phyloP scores from a whole-genome alignment of 2,113 vertebrate species.

The Meles meles region DNA sequence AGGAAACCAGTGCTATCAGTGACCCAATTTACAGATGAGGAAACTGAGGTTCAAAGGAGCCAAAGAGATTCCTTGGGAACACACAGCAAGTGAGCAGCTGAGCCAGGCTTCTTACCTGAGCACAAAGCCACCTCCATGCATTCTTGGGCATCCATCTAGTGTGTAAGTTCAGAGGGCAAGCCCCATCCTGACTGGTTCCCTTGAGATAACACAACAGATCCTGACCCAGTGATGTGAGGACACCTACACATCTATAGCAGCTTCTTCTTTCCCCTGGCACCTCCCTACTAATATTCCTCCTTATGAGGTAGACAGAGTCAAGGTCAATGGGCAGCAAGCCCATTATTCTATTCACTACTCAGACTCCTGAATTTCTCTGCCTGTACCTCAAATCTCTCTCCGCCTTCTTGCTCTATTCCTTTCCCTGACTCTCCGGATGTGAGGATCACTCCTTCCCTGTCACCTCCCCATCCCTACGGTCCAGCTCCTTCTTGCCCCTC shows the following conservation, averaged over 20 bases:
- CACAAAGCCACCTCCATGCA: background rate
- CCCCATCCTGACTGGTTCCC: background rate
- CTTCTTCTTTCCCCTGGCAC: background rate
- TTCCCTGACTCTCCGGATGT: background rate
- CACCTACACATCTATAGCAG: background rate
- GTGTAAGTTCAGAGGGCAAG: background rate
- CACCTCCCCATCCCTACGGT: background rate
- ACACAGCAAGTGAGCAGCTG: background rate
- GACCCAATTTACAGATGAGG: background rate
- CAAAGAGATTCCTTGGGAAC: background rate
- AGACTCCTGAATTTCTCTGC: background rate
- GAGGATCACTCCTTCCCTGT: background rate
- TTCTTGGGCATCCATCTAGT: background rate
- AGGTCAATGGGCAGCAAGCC: background rate
- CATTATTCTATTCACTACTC: background rate
- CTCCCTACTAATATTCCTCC: background rate
- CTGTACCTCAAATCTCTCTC: background rate
- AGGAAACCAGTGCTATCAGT: background rate
- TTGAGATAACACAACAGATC: background rate
- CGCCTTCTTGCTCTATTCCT: background rate
- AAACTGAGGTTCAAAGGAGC: background rate
- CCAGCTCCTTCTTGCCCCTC: background rate
- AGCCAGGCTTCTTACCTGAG: background rate
- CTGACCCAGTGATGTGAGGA: background rate
- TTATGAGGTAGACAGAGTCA: background rate